Conservation (phyloP, 2,888 invertebrate species). For the Eupithecia inturbata region DNA sequence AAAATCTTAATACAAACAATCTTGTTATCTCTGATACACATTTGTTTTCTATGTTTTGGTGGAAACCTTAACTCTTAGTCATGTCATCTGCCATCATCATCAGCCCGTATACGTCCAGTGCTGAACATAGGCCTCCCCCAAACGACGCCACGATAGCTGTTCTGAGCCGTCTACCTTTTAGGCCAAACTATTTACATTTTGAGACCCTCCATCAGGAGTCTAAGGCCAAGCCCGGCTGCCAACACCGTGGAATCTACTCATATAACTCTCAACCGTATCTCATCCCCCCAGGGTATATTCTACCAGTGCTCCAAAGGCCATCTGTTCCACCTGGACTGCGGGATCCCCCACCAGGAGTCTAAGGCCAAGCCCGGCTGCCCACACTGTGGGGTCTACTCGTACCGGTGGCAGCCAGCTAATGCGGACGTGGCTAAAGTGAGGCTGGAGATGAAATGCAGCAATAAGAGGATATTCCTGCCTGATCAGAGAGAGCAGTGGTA, state of each 20-base stretch:
- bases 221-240: conserved; percentile 65
- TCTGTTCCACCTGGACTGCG: conserved; percentile 93
- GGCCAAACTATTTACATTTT: too few species aligned
- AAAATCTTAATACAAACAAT: too few species aligned
- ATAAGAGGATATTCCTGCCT: conserved; percentile 70
- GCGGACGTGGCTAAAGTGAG: conserved; percentile 57
- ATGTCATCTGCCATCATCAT: too few species aligned
- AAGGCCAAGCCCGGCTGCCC: conserved; percentile 69
- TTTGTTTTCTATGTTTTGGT: too few species aligned
- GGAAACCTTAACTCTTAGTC: too few species aligned
- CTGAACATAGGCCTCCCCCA: too few species aligned
- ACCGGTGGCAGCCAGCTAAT: conserved; percentile 71
- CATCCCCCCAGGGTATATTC: conserved; percentile 88
- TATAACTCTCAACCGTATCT: conserved; percentile 41
- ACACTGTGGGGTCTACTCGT: conserved; percentile 74
- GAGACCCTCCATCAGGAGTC: conserved; percentile 54
- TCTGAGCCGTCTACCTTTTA: too few species aligned
- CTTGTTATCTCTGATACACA: too few species aligned
- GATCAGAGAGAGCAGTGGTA: conserved; percentile 77
- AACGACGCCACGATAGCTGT: too few species aligned
- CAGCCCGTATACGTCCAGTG: too few species aligned
- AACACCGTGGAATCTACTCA: conserved; percentile 74
- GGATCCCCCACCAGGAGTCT: conserved; percentile 71
- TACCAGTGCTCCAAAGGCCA: conserved; percentile 91
- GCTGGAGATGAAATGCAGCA: conserved; percentile 66